Evolutionary conservation across 2,797 vertebrate species (phyloP), one percentile per base, ranked within the genome.

Genomic region (Poecilia wingei): DNA sequence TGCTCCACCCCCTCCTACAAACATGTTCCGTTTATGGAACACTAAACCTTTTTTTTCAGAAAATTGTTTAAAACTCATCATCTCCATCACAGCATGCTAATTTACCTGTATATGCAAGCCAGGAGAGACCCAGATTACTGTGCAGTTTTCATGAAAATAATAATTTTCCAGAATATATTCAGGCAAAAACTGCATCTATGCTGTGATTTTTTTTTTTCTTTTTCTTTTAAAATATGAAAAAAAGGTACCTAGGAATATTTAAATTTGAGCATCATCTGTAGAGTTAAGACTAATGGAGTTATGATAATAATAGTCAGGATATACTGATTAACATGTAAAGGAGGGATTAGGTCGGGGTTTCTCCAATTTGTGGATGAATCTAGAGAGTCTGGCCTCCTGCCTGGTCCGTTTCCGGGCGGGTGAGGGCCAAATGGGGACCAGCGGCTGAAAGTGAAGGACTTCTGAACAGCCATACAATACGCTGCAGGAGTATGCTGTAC

Each of bases 121-220:
- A 91, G 84, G 61, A 88, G 91, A 95, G 94, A 95, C 93, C 91
- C 70, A 81, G 87, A 87, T 92, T 93, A 94, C 90, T 90, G 91
- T 92, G 87, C 91, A 88, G 90, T 89, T 89, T 87, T 81, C 66
- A 87, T 74, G 46, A 79, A 84, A 82, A 86, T 78, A 57, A 31
- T 74, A 1, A 73, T 88, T 91, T 85, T 82, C 85, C 77, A 84
- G 83, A 90, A 83, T 82, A 83, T 81, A 81, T 89, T 91, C 83
- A 87, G 86, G 84, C 84, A 39, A 85, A 93, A 93, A 86, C 90
- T 93, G 91, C 89, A 92, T 89, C 82, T 89, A 93, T 92, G 87
- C 92, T 92, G 88, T 94, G 84, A 89, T 88, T 72, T 57, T 33
- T 59, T 33, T 72, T 39, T 9, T 39, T 33, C 8, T 20, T 22